Conservation (phyloP, 2,888 invertebrate species). For the Brachylomia viminalis region DNA sequence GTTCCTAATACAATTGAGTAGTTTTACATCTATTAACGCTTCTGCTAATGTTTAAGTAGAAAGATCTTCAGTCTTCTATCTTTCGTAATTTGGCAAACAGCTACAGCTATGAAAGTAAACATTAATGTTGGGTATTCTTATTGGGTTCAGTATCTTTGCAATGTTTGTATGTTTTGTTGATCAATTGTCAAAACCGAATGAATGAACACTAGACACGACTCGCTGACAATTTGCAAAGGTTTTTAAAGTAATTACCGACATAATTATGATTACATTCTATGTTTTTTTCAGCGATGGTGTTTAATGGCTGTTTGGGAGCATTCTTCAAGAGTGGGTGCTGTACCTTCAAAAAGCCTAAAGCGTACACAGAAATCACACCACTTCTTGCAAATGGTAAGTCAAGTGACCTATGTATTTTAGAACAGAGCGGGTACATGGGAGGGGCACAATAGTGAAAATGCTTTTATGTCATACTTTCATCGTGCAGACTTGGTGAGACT, state of each 20-base stretch:
- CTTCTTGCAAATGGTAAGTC: constrained; percentile 80
- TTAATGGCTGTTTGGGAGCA: constrained; percentile 91
- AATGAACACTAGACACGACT: neutral
- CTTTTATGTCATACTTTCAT: neutral
- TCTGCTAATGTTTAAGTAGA: neutral
- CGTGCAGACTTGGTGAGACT: neutral
- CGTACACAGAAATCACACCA: constrained; percentile 90
- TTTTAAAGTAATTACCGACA: neutral
- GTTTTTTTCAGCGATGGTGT: constrained; percentile 92
- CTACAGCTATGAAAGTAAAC: neutral
- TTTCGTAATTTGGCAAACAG: neutral
- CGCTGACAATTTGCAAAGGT: neutral
- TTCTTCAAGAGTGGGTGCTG: constrained; percentile 88
- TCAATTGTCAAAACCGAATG: constrained; percentile 1
- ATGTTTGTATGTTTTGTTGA: neutral
- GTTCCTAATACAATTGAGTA: constrained; percentile 1
- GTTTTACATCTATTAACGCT: constrained; percentile 4
- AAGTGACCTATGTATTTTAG: neutral
- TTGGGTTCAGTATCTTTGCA: neutral
- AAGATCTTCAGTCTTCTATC: neutral
- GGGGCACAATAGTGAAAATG: neutral
- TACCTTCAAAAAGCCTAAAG: constrained; percentile 84
- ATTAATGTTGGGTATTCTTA: too few species aligned
- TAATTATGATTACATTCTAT: neutral
- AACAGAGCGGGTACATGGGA: neutral